Percentiles rank a stretch among this genome's conserved stretches.
Conservation (phyloP, 2,113 vertebrate genomes). For the Nipponia nippon region DNA sequence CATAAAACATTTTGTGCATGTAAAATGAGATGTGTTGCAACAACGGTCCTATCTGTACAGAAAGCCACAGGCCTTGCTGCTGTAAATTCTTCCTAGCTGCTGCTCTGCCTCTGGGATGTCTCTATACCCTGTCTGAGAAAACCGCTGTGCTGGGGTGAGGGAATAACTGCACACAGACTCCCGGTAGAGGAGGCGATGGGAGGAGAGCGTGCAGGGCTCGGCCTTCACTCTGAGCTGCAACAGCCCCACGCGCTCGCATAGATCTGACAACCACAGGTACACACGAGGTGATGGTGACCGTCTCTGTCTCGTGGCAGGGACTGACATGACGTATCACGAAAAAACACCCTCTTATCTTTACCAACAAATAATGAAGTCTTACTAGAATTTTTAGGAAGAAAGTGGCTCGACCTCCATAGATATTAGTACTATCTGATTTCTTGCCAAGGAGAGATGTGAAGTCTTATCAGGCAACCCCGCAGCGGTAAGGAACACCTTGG, state of each 20-base stretch:
- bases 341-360: not conserved
- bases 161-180: too few species aligned
- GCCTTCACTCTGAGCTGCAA: not conserved
- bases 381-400: not conserved
- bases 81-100: not conserved
- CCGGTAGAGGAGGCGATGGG: not conserved
- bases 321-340: not conserved
- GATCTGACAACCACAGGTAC: not conserved
- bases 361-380: not conserved
- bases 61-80: not conserved
- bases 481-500: not conserved
- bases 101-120: not conserved
- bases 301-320: not conserved
- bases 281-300: rapidly evolving
- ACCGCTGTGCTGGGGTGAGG: rapidly evolving
- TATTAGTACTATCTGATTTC: not conserved
- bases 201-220: rapidly evolving
- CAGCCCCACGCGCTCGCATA: rapidly evolving
- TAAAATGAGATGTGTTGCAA: not conserved
- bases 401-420: not conserved
- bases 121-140: not conserved
- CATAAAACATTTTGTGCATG: not conserved
- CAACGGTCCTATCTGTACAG: not conserved
- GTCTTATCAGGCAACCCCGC: not conserved
- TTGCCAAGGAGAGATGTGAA: not conserved